These are phyloP conservation scores for Etheostoma cragini DNA, from an alignment of 2,113 vertebrate genomes.

Conservation along the genomic window DNA sequence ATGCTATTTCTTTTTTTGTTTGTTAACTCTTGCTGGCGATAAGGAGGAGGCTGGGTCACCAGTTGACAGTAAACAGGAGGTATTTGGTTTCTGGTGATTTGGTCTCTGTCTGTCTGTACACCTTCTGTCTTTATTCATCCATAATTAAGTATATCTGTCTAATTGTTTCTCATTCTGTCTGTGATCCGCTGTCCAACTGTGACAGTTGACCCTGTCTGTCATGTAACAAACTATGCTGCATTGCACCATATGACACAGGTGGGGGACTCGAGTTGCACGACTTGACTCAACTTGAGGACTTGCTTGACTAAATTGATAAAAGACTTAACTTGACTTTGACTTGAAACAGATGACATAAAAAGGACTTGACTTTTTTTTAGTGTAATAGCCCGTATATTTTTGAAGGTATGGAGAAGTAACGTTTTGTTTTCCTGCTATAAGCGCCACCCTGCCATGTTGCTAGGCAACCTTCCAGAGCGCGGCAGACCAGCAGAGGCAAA, in stretches of 20 bases:
- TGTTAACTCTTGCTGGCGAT: slow-evolving; percentile 71
- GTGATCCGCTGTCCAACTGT: slow-evolving; percentile 20
- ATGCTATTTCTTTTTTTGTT: slow-evolving; percentile 55
- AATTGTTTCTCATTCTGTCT: slow-evolving; percentile 7
- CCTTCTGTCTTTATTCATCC: slow-evolving; percentile 28
- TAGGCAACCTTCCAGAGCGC: too few relatives aligned
- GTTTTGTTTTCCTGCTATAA: too few relatives aligned
- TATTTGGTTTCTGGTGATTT: slow-evolving; percentile 75
- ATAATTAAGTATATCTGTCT: slow-evolving; percentile 21
- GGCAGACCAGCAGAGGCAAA: too few relatives aligned
- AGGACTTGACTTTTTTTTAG: too few relatives aligned
- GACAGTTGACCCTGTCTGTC: slow-evolving; percentile 8
- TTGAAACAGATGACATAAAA: too few relatives aligned
- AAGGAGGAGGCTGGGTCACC: slow-evolving; percentile 81
- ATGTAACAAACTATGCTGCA: background rate
- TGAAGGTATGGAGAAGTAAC: too few relatives aligned
- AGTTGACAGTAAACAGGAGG: slow-evolving; percentile 84
- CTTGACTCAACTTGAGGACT: too few relatives aligned
- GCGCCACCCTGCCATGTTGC: too few relatives aligned
- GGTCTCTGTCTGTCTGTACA: slow-evolving; percentile 50
- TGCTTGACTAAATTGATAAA: too few relatives aligned
- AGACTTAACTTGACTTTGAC: too few relatives aligned
- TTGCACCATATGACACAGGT: slow-evolving; percentile 8
- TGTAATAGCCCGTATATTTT: too few relatives aligned
- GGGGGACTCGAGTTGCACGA: too few relatives aligned